phyloP scores from a whole-genome alignment of 2,888 invertebrate species.

The Aricia artaxerxes region DNA sequence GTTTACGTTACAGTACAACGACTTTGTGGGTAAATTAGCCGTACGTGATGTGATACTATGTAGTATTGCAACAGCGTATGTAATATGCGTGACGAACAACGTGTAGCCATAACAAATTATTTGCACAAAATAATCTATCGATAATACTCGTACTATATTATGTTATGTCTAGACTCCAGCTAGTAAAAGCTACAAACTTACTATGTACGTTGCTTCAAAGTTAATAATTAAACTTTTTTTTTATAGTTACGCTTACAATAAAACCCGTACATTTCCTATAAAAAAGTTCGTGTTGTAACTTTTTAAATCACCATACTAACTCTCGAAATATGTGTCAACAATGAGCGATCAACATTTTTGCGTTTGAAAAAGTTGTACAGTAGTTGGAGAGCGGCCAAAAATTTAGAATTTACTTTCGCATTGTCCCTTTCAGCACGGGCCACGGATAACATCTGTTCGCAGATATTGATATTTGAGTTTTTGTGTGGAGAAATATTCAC shows the following conservation, averaged over 20 bases:
- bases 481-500: background rate
- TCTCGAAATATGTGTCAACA: constrained; percentile 25
- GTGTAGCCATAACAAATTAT: background rate
- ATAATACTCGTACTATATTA: too few species aligned
- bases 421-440: constrained; percentile 25
- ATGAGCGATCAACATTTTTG: constrained; percentile 20
- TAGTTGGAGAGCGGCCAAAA: constrained; percentile 20
- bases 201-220: background rate
- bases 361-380: constrained; percentile 25
- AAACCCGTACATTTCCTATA: background rate
- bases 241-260: background rate
- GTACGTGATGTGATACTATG: background rate
- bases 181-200: background rate
- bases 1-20: background rate
- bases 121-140: background rate
- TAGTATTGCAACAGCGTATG: background rate
- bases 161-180: background rate
- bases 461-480: constrained; percentile 24
- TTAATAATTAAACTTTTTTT: background rate
- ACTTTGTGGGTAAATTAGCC: background rate
- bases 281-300: background rate
- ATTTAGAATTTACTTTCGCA: constrained; percentile 22
- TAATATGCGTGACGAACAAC: background rate
- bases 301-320: background rate
- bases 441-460: constrained; percentile 23